Percentiles rank a stretch among this genome's conserved stretches.
Evolutionary conservation across 2,113 vertebrate genomes (phyloP).

Genomic region (Okapia johnstoni): DNA sequence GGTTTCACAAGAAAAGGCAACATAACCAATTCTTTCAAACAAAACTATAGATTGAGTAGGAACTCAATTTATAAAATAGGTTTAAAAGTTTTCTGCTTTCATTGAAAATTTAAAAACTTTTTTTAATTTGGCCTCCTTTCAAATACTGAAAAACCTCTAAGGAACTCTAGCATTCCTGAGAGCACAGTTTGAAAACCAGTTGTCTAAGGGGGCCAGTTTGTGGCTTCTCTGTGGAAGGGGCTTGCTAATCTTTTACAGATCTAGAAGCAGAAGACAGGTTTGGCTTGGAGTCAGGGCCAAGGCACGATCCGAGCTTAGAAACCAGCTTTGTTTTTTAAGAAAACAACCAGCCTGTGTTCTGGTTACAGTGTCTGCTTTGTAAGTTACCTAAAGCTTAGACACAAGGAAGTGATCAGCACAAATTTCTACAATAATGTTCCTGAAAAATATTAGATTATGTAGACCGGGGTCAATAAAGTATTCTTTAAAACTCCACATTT

Average conservation of each 20-base stretch:
- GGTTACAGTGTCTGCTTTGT: background rate
- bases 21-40: background rate
- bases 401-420: background rate
- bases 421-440: background rate
- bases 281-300: background rate
- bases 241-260: background rate
- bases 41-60: background rate
- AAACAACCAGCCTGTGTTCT: background rate
- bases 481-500: background rate
- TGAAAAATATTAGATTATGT: background rate
- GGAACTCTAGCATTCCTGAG: background rate
- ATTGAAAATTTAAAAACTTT: background rate
- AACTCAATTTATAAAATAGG: background rate
- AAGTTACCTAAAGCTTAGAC: background rate
- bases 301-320: background rate
- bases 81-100: background rate
- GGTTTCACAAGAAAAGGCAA: background rate
- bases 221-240: background rate
- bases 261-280: background rate
- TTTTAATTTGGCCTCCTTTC: background rate
- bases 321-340: background rate
- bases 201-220: background rate
- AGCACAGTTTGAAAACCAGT: background rate
- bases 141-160: background rate
- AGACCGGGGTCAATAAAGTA: background rate